A percentile compares a stretch with the other conserved stretches of the same genome.
phyloP scores from a whole-genome alignment of 2,888 invertebrate species.

The Netelia fuscicornis region DNA sequence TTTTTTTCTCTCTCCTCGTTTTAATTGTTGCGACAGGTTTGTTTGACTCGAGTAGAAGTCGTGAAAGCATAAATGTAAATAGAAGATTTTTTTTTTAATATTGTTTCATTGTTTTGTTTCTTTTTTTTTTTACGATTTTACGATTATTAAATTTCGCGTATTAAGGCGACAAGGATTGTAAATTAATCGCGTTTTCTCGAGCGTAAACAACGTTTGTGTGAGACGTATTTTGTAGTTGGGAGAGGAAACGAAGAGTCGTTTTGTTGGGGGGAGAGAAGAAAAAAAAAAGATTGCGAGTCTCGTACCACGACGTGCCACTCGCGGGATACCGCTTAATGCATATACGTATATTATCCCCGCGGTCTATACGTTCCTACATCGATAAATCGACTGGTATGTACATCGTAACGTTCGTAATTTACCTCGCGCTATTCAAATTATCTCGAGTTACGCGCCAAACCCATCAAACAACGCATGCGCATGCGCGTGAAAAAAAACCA shows the following conservation, averaged over 20 bases:
- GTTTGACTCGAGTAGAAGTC: conserved; percentile 18
- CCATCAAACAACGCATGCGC: not conserved
- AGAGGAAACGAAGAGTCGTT: not conserved
- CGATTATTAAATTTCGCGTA: not conserved
- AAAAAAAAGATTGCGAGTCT: conserved; percentile 21
- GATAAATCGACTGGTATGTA: not conserved
- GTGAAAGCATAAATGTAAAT: conserved; percentile 43
- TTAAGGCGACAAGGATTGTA: not conserved
- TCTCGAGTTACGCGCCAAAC: not conserved
- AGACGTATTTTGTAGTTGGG: not conserved
- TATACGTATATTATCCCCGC: not conserved
- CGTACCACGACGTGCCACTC: conserved; percentile 64
- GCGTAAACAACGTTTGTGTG: not conserved
- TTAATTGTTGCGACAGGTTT: not conserved
- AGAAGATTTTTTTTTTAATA: not conserved
- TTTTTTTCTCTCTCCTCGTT: conserved; percentile 29
- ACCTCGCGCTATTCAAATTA: too few species aligned
- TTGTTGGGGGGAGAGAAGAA: not conserved
- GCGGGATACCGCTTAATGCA: not conserved
- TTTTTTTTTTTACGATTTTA: not conserved
- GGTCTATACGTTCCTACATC: not conserved
- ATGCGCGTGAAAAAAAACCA: not conserved
- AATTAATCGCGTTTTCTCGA: not conserved
- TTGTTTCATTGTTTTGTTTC: not conserved
- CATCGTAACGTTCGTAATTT: not conserved